A percentile compares a stretch with the other conserved stretches of the same genome.
These are phyloP conservation scores for Heliocidaris erythrogramma DNA, from an alignment of 35 echinoderm and acorn worm genomes.

Conservation along the genomic window DNA sequence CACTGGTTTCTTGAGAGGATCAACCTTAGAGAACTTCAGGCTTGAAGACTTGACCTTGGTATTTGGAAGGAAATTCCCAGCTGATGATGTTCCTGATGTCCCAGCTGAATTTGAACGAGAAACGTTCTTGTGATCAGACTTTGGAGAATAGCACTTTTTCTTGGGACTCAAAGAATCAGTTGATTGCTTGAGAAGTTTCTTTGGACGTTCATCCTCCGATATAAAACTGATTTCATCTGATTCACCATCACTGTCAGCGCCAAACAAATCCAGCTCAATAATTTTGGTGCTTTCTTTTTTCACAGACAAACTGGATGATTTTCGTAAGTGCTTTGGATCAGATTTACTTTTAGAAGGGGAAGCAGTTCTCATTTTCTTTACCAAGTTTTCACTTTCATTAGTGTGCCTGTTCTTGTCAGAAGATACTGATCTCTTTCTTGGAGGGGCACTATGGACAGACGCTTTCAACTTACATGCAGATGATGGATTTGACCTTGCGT, in stretches of 20 bases:
- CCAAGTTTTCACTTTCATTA: neutral
- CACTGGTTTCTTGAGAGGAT: neutral
- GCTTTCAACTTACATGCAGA: neutral
- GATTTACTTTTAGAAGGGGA: constrained; percentile 47
- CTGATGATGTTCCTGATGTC: neutral
- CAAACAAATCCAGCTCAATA: constrained; percentile 27
- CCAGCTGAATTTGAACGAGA: neutral
- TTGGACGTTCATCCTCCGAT: neutral
- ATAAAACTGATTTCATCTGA: neutral
- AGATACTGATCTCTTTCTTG: constrained; percentile 11
- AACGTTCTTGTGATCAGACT: neutral
- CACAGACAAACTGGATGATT: neutral
- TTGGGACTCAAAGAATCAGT: neutral
- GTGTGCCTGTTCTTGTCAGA: neutral
- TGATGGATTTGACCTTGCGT: neutral
- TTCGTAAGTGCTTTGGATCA: neutral
- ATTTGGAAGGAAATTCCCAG: neutral
- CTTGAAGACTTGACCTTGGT: constrained; percentile 2
- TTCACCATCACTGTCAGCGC: constrained; percentile 15
- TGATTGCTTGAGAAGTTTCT: neutral
- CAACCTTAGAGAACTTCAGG: neutral
- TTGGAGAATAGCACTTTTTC: neutral
- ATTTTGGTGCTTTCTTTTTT: neutral
- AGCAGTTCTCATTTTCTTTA: constrained; percentile 33
- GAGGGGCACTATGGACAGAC: neutral